A percentile compares a stretch with the other conserved stretches of the same genome.
Conservation (phyloP, 2,888 invertebrate genomes). For the Acanthosoma haemorrhoidale region DNA sequence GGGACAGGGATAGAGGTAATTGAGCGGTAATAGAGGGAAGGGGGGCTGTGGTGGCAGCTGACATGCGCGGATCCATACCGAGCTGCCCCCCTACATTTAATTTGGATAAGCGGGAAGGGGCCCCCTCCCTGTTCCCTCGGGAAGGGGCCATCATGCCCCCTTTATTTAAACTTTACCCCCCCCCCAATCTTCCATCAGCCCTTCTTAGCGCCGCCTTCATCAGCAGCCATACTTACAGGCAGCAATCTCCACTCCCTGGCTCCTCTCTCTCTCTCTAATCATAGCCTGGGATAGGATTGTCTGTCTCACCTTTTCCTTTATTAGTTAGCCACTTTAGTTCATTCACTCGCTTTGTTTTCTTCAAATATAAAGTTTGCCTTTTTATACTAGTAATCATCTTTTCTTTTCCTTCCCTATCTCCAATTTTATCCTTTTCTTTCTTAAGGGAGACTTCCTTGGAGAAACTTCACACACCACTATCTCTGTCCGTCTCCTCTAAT, state of each 20-base stretch:
- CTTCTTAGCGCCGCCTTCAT: not conserved
- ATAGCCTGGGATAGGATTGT: not conserved
- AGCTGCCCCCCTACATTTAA: not conserved
- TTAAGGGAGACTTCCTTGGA: too few relatives aligned
- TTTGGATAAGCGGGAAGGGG: constrained; percentile 17
- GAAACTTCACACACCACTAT: too few relatives aligned
- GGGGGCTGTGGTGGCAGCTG: not conserved
- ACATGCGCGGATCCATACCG: constrained; percentile 20
- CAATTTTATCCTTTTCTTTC: too few relatives aligned
- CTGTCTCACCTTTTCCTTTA: not conserved
- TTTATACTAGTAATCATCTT: not conserved
- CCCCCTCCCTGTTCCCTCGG: too few relatives aligned
- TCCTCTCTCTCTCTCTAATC: not conserved
- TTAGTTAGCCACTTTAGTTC: not conserved
- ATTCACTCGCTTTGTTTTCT: not conserved
- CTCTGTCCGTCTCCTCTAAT: too few relatives aligned
- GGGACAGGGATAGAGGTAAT: not conserved
- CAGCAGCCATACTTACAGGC: constrained; percentile 7
- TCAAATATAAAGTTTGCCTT: not conserved
- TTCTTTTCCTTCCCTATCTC: not conserved
- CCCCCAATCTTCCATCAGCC: not conserved
- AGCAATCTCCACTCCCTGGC: not conserved
- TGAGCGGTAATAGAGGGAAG: not conserved
- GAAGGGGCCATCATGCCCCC: not conserved
- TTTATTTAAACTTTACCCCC: constrained; percentile 17